Evolutionary conservation across 2,113 vertebrate species (phyloP).

Genomic region (Phalacrocorax aristotelis): DNA sequence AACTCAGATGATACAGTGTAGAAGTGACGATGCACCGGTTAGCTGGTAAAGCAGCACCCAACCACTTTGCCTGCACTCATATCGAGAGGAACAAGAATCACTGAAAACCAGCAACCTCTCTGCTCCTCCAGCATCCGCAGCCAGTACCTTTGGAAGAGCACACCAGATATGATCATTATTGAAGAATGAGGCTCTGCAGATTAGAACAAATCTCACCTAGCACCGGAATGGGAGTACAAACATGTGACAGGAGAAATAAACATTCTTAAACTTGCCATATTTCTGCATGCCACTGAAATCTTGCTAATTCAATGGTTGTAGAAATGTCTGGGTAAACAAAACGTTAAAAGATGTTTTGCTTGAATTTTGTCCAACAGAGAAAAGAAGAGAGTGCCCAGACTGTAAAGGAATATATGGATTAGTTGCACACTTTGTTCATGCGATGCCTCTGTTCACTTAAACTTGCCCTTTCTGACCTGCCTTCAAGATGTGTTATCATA

Average conservation of each 20-base stretch:
- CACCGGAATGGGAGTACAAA: not conserved
- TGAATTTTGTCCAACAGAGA: not conserved
- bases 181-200: not conserved
- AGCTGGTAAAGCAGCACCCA: not conserved
- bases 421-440: not conserved
- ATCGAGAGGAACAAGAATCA: not conserved
- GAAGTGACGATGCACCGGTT: accelerated
- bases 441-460: not conserved
- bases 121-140: not conserved
- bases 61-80: not conserved
- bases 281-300: not conserved
- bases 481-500: conserved; percentile 44
- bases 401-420: conserved; percentile 28
- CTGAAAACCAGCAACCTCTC: not conserved
- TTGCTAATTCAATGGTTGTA: not conserved
- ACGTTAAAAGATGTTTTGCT: not conserved
- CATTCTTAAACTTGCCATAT: not conserved
- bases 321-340: not conserved
- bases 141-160: not conserved
- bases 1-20: accelerated
- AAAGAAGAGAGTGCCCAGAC: not conserved
- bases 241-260: not conserved
- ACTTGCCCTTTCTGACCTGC: conserved; percentile 12
- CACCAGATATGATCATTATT: accelerated
- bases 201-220: not conserved